phyloP scores from a whole-genome alignment of 2,113 vertebrate genomes.

The Collichthys lucidus region DNA sequence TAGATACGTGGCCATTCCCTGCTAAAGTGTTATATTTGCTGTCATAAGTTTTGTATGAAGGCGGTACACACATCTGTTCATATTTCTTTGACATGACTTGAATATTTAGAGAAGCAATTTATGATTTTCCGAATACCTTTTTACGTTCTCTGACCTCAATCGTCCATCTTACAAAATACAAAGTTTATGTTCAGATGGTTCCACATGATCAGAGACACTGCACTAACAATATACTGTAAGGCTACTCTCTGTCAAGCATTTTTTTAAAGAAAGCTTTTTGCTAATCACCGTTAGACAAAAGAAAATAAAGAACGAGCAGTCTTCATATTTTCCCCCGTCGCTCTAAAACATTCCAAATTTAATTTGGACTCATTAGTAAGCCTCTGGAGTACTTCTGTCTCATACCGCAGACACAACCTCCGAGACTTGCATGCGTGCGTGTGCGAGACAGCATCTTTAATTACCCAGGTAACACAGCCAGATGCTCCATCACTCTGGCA shows the following conservation, averaged over 20 bases:
- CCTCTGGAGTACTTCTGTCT: slow-evolving; percentile 64
- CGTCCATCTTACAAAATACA: not conserved
- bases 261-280: slow-evolving; percentile 36
- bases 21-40: too few species aligned
- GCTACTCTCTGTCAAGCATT: not conserved
- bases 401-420: slow-evolving; percentile 67
- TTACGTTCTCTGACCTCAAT: too few species aligned
- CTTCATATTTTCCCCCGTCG: slow-evolving; percentile 24
- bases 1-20: too few species aligned
- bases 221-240: not conserved
- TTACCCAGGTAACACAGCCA: slow-evolving; percentile 82
- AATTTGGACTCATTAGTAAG: slow-evolving; percentile 73
- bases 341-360: slow-evolving; percentile 71
- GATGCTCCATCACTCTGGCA: slow-evolving; percentile 80
- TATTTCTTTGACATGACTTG: too few species aligned
- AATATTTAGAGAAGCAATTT: too few species aligned
- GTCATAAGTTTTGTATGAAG: too few species aligned
- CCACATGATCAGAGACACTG: not conserved
- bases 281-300: slow-evolving; percentile 40
- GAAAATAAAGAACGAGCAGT: not conserved
- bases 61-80: too few species aligned
- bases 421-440: slow-evolving; percentile 50
- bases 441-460: slow-evolving; percentile 78
- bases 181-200: not conserved
- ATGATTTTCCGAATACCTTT: too few species aligned